These are phyloP conservation scores for Drosophila quinaria DNA, from an alignment of 2,888 invertebrate species.

Conservation along the genomic window DNA sequence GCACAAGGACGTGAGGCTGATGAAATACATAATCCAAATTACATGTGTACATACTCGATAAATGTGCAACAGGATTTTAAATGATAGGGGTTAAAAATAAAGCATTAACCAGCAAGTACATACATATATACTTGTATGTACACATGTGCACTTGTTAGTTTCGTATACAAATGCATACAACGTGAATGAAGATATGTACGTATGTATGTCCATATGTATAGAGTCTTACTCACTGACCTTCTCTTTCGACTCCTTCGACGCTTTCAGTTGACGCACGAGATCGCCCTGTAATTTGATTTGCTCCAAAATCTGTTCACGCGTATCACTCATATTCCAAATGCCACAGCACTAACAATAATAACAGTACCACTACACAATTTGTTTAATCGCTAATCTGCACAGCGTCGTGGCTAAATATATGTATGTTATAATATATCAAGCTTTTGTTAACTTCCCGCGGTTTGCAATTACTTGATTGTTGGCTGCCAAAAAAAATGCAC, in stretches of 20 bases:
- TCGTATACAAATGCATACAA: not conserved
- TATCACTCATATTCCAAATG: slow-evolving; percentile 85
- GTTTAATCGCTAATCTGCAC: slow-evolving; percentile 17
- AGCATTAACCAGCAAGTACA: slow-evolving; percentile 1
- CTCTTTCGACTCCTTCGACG: slow-evolving; percentile 91
- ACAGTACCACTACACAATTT: slow-evolving; percentile 30
- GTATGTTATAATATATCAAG: slow-evolving; percentile 12
- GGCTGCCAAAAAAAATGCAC: slow-evolving; percentile 50
- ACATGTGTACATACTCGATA: slow-evolving; percentile 11
- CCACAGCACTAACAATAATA: slow-evolving; percentile 33
- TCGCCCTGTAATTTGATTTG: slow-evolving; percentile 92
- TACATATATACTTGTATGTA: not conserved
- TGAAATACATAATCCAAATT: slow-evolving; percentile 47
- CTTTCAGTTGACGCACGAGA: slow-evolving; percentile 92
- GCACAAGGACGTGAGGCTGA: slow-evolving; percentile 33
- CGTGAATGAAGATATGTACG: not conserved
- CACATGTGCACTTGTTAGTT: slow-evolving; percentile 9
- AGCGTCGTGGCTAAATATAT: slow-evolving; percentile 22
- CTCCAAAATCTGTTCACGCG: slow-evolving; percentile 87
- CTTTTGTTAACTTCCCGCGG: slow-evolving; percentile 42
- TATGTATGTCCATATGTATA: not conserved
- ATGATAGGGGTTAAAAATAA: slow-evolving; percentile 10
- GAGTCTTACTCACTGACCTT: slow-evolving; percentile 87
- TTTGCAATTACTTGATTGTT: slow-evolving; percentile 39
- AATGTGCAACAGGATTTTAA: slow-evolving; percentile 39